Evolutionary conservation across 2,888 invertebrate species (phyloP).

Genomic region (Deladenus siricidicola): DNA sequence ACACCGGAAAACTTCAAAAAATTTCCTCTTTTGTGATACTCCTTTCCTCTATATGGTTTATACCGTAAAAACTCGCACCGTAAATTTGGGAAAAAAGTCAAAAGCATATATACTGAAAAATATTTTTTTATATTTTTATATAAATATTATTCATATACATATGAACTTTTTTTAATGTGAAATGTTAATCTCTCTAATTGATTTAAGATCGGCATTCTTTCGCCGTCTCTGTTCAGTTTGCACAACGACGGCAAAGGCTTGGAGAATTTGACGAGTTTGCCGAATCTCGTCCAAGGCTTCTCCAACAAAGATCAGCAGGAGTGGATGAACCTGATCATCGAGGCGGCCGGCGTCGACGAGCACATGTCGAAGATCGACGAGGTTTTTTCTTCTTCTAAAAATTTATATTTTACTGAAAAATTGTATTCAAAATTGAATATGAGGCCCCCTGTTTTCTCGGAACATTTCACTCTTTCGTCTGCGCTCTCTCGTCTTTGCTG

Average conservation of each 20-base stretch:
- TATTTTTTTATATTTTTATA: background rate
- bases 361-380: constrained; percentile 17
- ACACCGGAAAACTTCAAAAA: too few species aligned
- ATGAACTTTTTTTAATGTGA: background rate
- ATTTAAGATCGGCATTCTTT: constrained; percentile 41
- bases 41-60: too few species aligned
- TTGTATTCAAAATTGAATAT: too few species aligned
- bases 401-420: too few species aligned
- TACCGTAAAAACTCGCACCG: too few species aligned
- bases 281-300: constrained; percentile 41
- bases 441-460: too few species aligned
- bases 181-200: background rate
- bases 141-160: background rate
- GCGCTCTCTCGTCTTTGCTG: too few species aligned
- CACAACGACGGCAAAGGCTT: constrained; percentile 42
- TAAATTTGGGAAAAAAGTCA: too few species aligned
- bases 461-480: too few species aligned
- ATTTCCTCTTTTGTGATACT: too few species aligned
- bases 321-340: constrained; percentile 51
- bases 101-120: too few species aligned
- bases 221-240: constrained; percentile 49
- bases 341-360: constrained; percentile 39
- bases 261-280: constrained; percentile 44
- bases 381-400: constrained; percentile 3
- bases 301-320: constrained; percentile 40